Evolutionary conservation across 2,888 invertebrate species (phyloP), one percentile per base, ranked within the genome.

Genomic region (Enoplolaimus lenunculus): DNA sequence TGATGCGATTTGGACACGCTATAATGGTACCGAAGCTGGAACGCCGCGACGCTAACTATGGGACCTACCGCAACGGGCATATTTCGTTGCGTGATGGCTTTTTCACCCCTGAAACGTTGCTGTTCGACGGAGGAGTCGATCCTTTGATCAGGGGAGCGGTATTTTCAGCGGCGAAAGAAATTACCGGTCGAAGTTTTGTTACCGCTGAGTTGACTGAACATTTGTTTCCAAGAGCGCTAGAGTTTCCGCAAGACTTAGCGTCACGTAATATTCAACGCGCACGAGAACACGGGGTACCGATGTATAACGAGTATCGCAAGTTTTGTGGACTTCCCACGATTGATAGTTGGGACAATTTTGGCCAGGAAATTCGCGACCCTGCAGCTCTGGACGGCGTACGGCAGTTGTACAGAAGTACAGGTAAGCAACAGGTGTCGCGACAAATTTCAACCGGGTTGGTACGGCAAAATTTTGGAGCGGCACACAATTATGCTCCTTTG

Each of bases 111-210:
- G 93, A 93, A 89, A 84, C 93, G 72, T 80, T 93, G 0, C 89
- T 93, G 0, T 92, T 94, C 75, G 94, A 97, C 84, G 95, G 95
- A 7, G 95, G 95, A 1, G 88, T 94, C 0, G 97, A 97, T 84
- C 94, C 95, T 0, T 81, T 97, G 34, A 81, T 97, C 71, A 85
- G 95, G 75, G 97, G 94, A 34, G 86, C 95, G 83, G 90, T 90
- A 78, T 87, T 86, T 0, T 87, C 88, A 1, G 87, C 94, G 0
- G 92, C n/a, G 13, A 62, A 69, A 45, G 68, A 67, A 13, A 69
- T 69, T 3, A 28, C 16, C 28, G 16, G 33, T 2, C n/a, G 21
- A 16, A 68, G 68, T 21, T 7, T 69, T 31, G 68, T 69, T 26
- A 69, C 28, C 66, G 16, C 60, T 3, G 69, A 70, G 34, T 59